Percentiles rank a stretch among this genome's conserved stretches.
Conservation (phyloP, 2,888 invertebrate genomes). For the Lasioglossum calceatum region DNA sequence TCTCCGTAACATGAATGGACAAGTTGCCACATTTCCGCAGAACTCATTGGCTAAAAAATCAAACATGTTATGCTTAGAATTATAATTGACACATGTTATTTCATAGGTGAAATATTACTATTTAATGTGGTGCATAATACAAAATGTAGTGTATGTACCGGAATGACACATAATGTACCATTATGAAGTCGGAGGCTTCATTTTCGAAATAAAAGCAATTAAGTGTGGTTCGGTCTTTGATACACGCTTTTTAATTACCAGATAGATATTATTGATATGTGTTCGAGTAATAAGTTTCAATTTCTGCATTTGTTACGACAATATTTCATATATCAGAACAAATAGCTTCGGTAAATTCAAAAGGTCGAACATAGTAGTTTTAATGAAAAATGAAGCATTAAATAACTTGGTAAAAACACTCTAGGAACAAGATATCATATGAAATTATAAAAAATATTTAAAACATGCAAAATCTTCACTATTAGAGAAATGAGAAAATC, state of each 20-base stretch:
- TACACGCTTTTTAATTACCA: background rate
- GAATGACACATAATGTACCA: background rate
- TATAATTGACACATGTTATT: background rate
- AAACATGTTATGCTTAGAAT: conserved; percentile 25
- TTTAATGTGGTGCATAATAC: background rate
- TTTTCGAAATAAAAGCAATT: conserved; percentile 15
- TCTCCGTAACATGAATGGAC: conserved; percentile 97
- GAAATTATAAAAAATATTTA: background rate
- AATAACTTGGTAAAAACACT: background rate
- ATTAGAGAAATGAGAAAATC: background rate
- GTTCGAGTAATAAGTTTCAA: background rate
- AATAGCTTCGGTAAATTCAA: background rate
- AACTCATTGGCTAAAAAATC: conserved; percentile 85
- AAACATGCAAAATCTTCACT: background rate
- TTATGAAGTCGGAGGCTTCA: conserved; percentile 7
- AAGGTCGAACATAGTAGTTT: background rate
- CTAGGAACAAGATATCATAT: background rate
- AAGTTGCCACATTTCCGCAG: conserved; percentile 88
- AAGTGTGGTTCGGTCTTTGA: background rate
- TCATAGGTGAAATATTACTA: background rate
- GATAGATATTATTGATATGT: background rate
- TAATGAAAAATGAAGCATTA: background rate
- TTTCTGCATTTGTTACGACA: background rate
- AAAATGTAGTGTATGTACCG: conserved; percentile 1
- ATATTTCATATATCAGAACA: background rate